phyloP scores from a whole-genome alignment of 1,140 invertebrate species.

The Cecropterus lyciades region DNA sequence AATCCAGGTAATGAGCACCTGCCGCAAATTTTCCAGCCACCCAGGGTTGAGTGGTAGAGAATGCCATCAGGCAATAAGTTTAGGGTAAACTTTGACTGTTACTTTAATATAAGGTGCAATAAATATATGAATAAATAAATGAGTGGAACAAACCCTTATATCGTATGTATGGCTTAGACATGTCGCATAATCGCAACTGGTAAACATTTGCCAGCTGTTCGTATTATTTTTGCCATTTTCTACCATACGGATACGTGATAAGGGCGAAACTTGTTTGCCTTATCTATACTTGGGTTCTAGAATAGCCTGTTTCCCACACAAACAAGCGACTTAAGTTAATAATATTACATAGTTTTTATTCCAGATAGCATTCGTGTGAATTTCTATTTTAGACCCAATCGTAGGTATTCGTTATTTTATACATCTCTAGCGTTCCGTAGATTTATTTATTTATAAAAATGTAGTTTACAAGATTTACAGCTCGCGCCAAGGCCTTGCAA shows the following conservation, averaged over 20 bases:
- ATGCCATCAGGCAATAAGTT: too few relatives aligned
- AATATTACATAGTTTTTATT: constrained; percentile 16
- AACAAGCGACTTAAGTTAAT: constrained; percentile 14
- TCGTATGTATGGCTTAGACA: constrained; percentile 26
- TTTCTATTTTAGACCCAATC: not conserved
- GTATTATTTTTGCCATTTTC: not conserved
- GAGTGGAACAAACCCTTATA: constrained; percentile 16
- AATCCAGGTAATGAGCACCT: too few relatives aligned
- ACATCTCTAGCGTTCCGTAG: too few relatives aligned
- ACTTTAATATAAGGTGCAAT: too few relatives aligned
- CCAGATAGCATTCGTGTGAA: not conserved
- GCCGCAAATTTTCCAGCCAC: too few relatives aligned
- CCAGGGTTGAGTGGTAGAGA: too few relatives aligned
- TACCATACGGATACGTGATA: not conserved
- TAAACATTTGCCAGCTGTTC: constrained; percentile 32
- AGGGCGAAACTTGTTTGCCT: not conserved
- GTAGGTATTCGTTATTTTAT: too few relatives aligned
- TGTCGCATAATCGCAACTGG: constrained; percentile 22
- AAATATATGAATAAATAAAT: too few relatives aligned
- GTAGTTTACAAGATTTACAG: too few relatives aligned
- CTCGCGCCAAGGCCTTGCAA: too few relatives aligned
- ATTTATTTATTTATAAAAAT: too few relatives aligned
- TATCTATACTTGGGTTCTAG: constrained; percentile 12
- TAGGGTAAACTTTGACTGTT: too few relatives aligned
- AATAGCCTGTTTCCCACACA: constrained; percentile 16